phyloP scores from a whole-genome alignment of 2,113 vertebrate genomes.

The Thinocorus orbignyianus region DNA sequence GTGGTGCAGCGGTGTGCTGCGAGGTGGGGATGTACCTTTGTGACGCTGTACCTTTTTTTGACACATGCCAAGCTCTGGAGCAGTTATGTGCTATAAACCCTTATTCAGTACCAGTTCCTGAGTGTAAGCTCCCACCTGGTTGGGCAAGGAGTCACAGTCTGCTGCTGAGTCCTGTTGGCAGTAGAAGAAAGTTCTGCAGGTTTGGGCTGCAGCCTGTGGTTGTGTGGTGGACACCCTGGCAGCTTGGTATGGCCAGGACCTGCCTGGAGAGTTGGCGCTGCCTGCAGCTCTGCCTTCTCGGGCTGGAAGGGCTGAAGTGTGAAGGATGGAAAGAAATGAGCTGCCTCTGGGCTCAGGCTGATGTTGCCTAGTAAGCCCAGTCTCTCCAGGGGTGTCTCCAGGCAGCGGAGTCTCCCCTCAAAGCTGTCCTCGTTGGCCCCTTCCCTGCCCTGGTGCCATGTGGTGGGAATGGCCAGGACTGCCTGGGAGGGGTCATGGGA shows the following conservation, averaged over 20 bases:
- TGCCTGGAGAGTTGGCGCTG: neutral
- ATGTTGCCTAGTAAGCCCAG: neutral
- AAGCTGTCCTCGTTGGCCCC: accelerated
- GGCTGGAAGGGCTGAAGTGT: neutral
- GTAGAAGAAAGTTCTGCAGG: neutral
- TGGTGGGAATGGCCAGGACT: neutral
- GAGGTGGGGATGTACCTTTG: neutral
- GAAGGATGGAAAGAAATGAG: neutral
- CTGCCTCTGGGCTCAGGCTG: neutral
- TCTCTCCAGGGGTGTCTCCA: neutral
- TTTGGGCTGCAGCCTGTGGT: neutral
- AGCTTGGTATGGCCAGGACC: neutral
- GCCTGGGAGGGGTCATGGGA: neutral
- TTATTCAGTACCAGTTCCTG: neutral
- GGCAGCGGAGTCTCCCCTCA: neutral
- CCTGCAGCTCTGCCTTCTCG: neutral
- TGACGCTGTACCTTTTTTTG: neutral
- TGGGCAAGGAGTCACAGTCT: accelerated
- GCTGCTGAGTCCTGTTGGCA: neutral
- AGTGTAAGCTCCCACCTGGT: neutral
- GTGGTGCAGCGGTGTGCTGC: neutral
- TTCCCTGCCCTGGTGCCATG: neutral
- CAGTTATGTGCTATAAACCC: neutral
- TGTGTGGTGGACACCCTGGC: accelerated
- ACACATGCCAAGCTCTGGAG: neutral